Evolutionary conservation across 2,888 invertebrate species (phyloP), one percentile per base, ranked within the genome.

Genomic region (Hetaerina titia): DNA sequence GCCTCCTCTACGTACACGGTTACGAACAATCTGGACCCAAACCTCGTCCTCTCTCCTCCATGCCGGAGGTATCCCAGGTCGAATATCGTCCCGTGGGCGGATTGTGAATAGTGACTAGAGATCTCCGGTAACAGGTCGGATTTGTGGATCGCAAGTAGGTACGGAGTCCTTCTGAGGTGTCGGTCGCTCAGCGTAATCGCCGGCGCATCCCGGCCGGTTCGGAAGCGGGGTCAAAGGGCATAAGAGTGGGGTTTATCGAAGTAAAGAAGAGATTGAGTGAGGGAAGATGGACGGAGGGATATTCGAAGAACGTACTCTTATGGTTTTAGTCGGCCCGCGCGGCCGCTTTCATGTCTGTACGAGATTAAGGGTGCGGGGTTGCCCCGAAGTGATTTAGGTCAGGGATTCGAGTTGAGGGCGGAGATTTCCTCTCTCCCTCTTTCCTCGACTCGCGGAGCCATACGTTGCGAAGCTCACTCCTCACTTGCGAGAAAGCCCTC

Each of bases 361-460:
- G 45, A 92, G 92, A 92, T 92, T 74, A 92, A 92, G 92, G 92
- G 69, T 45, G 69, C 69, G 74, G 92, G 92, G 92, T 60, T 90
- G 90, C 25, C 60, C 90, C 60, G 69, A 74, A 92, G 92, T 74
- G 92, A 92, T 92, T 92, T 92, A 92, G 92, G 92, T 92, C 92
- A 92, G 92, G 56, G 69, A 56, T 69, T 69, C 74, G 5, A 19
- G 81, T n/a, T 6, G 25, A 74, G 19, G 22, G 63, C 69, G 5
- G 45, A 92, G 92, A 92, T 74, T 56, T 31, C 45, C n/a, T 45
- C 69, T n/a, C 25, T 25, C 60, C 64, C n/a, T 56, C 92, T 25
- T n/a, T 56, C 56, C 22, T 22, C 31, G 63, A 60, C 31, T n/a
- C 25, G 25, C 90, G 25, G 19, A 31, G 56, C 57, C 64, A 11